A percentile compares a stretch with the other conserved stretches of the same genome.
phyloP scores from a whole-genome alignment of 2,113 vertebrate genomes.

The Emberiza fucata region DNA sequence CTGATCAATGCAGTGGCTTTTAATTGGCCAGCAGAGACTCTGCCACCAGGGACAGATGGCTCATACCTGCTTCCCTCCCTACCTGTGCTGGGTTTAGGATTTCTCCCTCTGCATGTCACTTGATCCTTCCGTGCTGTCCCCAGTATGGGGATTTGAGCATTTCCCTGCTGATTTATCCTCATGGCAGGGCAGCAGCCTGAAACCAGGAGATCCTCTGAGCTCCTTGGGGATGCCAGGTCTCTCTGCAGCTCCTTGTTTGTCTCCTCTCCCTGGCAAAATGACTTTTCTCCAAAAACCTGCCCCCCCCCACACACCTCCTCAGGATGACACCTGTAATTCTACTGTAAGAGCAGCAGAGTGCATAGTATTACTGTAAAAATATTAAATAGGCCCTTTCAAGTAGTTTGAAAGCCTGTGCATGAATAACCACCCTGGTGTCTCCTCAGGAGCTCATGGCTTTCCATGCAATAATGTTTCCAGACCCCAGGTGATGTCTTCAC shows the following conservation, averaged over 20 bases:
- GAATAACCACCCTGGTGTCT: not conserved
- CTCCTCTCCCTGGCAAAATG: not conserved
- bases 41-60: not conserved
- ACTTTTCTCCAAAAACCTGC: not conserved
- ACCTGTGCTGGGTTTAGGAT: not conserved
- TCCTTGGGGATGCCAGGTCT: not conserved
- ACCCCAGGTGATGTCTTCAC: not conserved
- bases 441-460: not conserved
- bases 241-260: not conserved
- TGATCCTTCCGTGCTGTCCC: not conserved
- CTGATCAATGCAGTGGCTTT: not conserved
- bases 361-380: slow-evolving; percentile 53
- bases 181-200: not conserved
- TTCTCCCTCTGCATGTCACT: not conserved
- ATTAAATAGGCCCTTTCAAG: slow-evolving; percentile 6
- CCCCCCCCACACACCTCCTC: not conserved
- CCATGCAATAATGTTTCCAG: not conserved
- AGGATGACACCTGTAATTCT: slow-evolving; percentile 49
- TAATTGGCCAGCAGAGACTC: not conserved
- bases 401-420: not conserved
- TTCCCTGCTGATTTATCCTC: not conserved
- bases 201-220: not conserved
- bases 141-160: accelerated
- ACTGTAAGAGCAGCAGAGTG: slow-evolving; percentile 43
- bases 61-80: not conserved